Conservation (phyloP, 2,888 invertebrate species). For the Globia sparganii region DNA sequence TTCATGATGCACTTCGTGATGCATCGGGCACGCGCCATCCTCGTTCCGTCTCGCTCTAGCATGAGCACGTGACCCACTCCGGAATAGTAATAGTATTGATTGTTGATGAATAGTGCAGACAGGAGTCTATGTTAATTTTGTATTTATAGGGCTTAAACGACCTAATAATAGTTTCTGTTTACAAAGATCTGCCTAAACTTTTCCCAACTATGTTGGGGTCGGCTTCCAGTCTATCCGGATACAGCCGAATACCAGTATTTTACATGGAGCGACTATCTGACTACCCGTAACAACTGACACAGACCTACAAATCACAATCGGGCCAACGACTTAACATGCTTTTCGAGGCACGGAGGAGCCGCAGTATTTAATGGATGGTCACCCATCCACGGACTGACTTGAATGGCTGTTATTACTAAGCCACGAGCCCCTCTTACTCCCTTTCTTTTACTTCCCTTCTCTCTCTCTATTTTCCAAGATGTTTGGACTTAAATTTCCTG, state of each 20-base stretch:
- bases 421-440: too few species aligned
- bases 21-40: conserved; percentile 54
- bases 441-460: too few species aligned
- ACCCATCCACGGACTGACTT: too few species aligned
- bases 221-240: neutral
- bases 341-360: too few species aligned
- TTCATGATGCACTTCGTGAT: conserved; percentile 45
- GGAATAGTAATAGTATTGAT: conserved; percentile 50
- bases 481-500: too few species aligned
- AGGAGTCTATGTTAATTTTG: neutral
- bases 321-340: too few species aligned
- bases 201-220: neutral
- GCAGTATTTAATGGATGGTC: too few species aligned
- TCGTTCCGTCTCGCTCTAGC: conserved; percentile 53
- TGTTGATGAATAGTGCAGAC: conserved; percentile 33
- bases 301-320: too few species aligned
- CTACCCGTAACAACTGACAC: too few species aligned
- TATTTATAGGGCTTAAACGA: neutral
- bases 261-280: too few species aligned
- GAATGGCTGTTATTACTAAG: too few species aligned
- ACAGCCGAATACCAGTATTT: neutral
- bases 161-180: neutral
- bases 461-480: too few species aligned
- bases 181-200: neutral
- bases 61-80: conserved; percentile 47